Conservation (phyloP, 2,113 vertebrate species). For the Neoarius graeffei region DNA sequence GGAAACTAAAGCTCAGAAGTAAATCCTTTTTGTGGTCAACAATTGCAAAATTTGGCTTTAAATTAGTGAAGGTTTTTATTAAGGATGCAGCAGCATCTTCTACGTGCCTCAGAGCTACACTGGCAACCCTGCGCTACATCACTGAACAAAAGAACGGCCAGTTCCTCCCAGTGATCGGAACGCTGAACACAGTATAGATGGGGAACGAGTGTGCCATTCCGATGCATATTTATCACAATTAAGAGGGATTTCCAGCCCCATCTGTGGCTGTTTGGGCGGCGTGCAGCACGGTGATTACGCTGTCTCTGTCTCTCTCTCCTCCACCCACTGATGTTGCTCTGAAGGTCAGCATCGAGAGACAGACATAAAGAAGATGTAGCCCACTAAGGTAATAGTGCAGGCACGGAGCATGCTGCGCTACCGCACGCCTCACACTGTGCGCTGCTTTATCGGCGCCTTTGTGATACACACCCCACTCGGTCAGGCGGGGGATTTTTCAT, state of each 20-base stretch:
- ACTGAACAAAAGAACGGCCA: slow-evolving; percentile 43
- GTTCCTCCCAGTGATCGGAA: slow-evolving; percentile 41
- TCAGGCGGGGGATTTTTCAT: slow-evolving; percentile 37
- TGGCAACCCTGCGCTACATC: slow-evolving; percentile 25
- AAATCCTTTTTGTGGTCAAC: neutral
- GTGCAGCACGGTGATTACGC: slow-evolving; percentile 54
- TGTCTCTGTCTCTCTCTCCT: slow-evolving; percentile 33
- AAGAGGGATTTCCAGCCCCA: slow-evolving; percentile 54
- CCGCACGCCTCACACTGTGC: slow-evolving; percentile 41
- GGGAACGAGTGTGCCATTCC: slow-evolving; percentile 43
- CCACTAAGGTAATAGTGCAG: slow-evolving; percentile 56
- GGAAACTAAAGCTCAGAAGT: neutral
- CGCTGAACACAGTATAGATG: slow-evolving; percentile 23
- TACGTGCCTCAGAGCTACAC: slow-evolving; percentile 24
- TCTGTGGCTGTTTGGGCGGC: slow-evolving; percentile 46
- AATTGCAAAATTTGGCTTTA: neutral
- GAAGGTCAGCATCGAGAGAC: slow-evolving; percentile 62
- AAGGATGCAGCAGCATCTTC: slow-evolving; percentile 24
- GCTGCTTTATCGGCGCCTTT: slow-evolving; percentile 47
- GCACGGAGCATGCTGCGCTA: slow-evolving; percentile 47
- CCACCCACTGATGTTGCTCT: slow-evolving; percentile 53
- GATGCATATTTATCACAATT: slow-evolving; percentile 60
- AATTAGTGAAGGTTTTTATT: neutral
- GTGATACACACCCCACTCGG: slow-evolving; percentile 37
- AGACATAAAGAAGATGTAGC: slow-evolving; percentile 61